Evolutionary conservation across 2,797 vertebrate species (phyloP).

Genomic region (Protosalanx chinensis): DNA sequence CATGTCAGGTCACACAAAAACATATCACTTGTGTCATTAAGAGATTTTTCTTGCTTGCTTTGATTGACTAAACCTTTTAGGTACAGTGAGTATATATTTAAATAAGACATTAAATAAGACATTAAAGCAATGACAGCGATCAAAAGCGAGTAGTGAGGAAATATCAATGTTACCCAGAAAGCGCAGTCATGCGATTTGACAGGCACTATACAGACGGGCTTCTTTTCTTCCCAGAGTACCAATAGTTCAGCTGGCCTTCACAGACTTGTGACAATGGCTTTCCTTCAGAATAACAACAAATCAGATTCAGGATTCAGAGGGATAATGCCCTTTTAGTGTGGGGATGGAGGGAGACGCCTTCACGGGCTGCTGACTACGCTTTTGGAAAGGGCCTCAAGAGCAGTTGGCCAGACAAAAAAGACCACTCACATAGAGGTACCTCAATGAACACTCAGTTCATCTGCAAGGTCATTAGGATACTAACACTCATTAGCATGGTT

Average conservation of each 20-base stretch:
- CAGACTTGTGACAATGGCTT: conserved; percentile 50
- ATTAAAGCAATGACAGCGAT: conserved; percentile 54
- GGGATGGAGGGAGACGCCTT: conserved; percentile 89
- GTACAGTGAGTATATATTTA: conserved; percentile 45
- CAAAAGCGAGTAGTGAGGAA: conserved; percentile 25
- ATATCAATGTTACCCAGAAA: conserved; percentile 67
- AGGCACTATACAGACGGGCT: conserved; percentile 73
- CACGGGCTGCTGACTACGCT: conserved; percentile 92
- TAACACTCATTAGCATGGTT: conserved; percentile 88
- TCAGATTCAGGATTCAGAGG: conserved; percentile 69
- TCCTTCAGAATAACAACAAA: conserved; percentile 64
- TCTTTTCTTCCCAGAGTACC: conserved; percentile 67
- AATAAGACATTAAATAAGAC: conserved; percentile 38
- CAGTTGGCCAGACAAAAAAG: conserved; percentile 79
- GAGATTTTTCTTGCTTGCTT: conserved; percentile 23
- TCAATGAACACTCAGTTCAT: conserved; percentile 83
- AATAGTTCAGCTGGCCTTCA: conserved; percentile 47
- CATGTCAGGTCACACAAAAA: conserved; percentile 37
- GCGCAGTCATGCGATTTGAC: conserved; percentile 86
- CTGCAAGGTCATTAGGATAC: conserved; percentile 84
- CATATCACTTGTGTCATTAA: conserved; percentile 48
- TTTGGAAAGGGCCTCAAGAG: conserved; percentile 77
- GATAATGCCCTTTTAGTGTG: conserved; percentile 81
- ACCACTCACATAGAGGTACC: conserved; percentile 74
- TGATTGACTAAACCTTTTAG: conserved; percentile 12